phyloP scores from a whole-genome alignment of 2,888 invertebrate species.

The Ophraella communa region DNA sequence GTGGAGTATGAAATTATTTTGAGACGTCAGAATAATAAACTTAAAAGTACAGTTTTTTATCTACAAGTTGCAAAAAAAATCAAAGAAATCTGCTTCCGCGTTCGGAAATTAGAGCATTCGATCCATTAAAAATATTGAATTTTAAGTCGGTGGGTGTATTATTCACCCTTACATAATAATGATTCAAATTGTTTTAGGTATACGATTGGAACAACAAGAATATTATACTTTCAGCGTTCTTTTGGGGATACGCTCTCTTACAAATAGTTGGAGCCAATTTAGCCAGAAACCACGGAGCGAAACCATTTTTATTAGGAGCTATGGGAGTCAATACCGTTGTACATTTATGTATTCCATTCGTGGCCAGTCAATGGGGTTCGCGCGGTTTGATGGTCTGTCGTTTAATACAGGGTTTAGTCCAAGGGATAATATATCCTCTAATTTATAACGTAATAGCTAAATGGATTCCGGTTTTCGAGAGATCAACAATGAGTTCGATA shows the following conservation, averaged over 20 bases:
- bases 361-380: conserved; percentile 68
- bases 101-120: no score
- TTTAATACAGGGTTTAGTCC: conserved; percentile 74
- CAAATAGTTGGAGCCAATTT: conserved; percentile 76
- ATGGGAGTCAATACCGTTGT: conserved; percentile 68
- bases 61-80: no score
- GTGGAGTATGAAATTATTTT: no score
- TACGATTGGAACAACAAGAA: conserved; percentile 53
- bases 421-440: conserved; percentile 75
- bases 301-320: conserved; percentile 66
- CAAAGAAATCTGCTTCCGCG: no score
- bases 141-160: no score
- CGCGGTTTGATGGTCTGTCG: conserved; percentile 69
- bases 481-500: conserved; percentile 71
- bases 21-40: no score
- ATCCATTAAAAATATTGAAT: no score
- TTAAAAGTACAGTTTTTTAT: no score
- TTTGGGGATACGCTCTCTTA: conserved; percentile 79
- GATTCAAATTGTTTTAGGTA: conserved; percentile 60
- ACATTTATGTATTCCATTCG: conserved; percentile 71
- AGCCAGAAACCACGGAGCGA: conserved; percentile 77
- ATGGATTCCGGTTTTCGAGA: conserved; percentile 75
- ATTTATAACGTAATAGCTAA: conserved; percentile 76
- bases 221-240: conserved; percentile 75
- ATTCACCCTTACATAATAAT: neutral